Conservation (phyloP, 2,888 invertebrate genomes). For the Neoascia interrupta region DNA sequence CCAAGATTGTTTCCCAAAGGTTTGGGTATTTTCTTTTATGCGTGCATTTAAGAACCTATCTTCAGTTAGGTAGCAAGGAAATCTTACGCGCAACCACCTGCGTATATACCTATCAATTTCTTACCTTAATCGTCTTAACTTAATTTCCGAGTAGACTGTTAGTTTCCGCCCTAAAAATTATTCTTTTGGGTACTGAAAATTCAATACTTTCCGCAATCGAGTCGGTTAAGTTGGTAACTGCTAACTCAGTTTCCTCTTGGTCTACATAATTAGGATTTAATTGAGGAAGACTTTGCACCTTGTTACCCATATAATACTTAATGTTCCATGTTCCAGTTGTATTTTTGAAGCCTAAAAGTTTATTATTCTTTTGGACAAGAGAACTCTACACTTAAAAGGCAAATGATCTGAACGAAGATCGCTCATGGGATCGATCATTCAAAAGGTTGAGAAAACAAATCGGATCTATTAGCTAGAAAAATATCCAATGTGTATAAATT, state of each 20-base stretch:
- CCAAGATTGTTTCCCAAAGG: not conserved
- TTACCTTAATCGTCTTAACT: not conserved
- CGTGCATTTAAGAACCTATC: not conserved
- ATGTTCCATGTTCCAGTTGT: not conserved
- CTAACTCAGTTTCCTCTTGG: not conserved
- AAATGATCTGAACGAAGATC: conserved; percentile 12
- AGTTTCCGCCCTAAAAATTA: not conserved
- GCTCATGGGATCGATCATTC: too few relatives aligned
- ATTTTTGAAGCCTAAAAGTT: not conserved
- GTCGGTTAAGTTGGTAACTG: not conserved
- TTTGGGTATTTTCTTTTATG: not conserved
- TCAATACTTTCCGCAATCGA: not conserved
- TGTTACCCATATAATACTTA: not conserved
- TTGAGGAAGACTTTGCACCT: not conserved
- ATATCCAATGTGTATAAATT: conserved; percentile 3
- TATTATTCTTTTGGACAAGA: not conserved
- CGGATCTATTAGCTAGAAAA: not conserved
- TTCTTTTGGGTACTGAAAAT: not conserved
- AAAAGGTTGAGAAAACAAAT: not conserved
- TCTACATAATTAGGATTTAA: not conserved
- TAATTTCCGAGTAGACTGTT: not conserved
- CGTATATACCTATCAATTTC: not conserved
- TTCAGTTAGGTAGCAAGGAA: not conserved
- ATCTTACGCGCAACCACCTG: not conserved
- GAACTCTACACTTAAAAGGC: not conserved